Conservation (phyloP, 2,888 invertebrate species). For the Dynastes maya region DNA sequence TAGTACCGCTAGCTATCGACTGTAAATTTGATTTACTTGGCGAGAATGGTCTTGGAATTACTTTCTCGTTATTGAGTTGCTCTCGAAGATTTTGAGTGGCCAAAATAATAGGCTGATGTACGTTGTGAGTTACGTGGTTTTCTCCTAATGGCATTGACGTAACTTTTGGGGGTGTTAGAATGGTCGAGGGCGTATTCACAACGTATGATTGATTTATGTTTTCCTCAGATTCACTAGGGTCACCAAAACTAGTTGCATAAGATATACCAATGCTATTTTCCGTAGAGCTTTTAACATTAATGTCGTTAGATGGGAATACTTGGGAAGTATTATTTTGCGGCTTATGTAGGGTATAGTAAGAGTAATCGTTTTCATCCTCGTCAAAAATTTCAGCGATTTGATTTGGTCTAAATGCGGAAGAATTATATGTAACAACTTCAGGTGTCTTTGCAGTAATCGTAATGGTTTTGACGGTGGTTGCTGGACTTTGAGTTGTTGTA, state of each 20-base stretch:
- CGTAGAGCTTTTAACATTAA: not conserved
- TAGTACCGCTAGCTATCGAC: conserved; percentile 75
- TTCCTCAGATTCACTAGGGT: not conserved
- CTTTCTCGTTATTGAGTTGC: conserved; percentile 68
- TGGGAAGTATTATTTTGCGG: conserved; percentile 23
- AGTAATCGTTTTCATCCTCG: conserved; percentile 51
- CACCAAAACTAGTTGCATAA: not conserved
- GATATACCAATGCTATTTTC: not conserved
- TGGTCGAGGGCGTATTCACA: conserved; percentile 48
- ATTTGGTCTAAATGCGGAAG: conserved; percentile 50
- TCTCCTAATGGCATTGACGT: conserved; percentile 70
- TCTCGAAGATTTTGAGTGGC: conserved; percentile 68
- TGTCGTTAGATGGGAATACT: not conserved
- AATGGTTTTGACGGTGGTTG: conserved; percentile 51
- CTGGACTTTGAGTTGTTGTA: conserved; percentile 54
- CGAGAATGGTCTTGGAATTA: conserved; percentile 60
- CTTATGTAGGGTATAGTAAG: conserved; percentile 11
- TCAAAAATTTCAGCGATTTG: conserved; percentile 49
- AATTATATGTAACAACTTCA: conserved; percentile 30
- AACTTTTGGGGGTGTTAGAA: conserved; percentile 59
- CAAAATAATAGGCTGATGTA: conserved; percentile 64
- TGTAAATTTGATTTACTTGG: conserved; percentile 63
- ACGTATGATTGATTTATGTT: conserved; percentile 27
- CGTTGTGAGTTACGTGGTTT: conserved; percentile 63
- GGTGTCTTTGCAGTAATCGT: conserved; percentile 47